Conservation (phyloP, 1,140 invertebrate genomes). For the Drosophila biarmipes region DNA sequence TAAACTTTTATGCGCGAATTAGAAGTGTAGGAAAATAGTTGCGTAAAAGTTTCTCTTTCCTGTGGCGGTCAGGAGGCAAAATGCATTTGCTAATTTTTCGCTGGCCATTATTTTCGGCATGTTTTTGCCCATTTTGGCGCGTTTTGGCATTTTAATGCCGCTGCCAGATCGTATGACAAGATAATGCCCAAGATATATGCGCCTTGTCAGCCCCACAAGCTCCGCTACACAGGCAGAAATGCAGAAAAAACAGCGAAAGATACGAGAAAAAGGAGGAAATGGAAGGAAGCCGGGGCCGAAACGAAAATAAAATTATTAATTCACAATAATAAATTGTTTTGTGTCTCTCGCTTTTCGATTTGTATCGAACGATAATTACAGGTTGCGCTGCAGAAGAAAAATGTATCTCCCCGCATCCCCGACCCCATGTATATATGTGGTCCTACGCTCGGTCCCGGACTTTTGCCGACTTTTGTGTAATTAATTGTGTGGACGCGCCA, state of each 20-base stretch:
- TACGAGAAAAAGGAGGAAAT: constrained; percentile 32
- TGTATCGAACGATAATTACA: constrained; percentile 79
- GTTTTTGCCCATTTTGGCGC: neutral
- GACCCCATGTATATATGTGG: constrained; percentile 1
- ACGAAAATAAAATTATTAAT: constrained; percentile 74
- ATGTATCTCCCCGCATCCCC: constrained; percentile 24
- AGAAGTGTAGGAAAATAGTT: constrained; percentile 1
- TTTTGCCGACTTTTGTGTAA: constrained; percentile 65
- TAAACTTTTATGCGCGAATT: constrained; percentile 29
- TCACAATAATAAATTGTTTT: constrained; percentile 78
- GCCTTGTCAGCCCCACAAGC: constrained; percentile 58
- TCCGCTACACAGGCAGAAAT: constrained; percentile 13
- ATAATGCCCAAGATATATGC: constrained; percentile 75
- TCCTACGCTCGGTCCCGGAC: constrained; percentile 7
- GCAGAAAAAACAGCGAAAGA: neutral
- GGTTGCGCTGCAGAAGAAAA: constrained; percentile 71
- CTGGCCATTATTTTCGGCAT: neutral
- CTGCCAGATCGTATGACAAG: constrained; percentile 73
- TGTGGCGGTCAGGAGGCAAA: constrained; percentile 5
- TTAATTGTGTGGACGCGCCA: constrained; percentile 62
- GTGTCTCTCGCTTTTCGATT: constrained; percentile 78
- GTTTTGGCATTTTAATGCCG: constrained; percentile 41
- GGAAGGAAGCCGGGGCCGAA: constrained; percentile 14
- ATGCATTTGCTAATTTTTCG: constrained; percentile 15
- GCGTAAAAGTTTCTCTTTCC: constrained; percentile 32